phyloP scores from a whole-genome alignment of 1,140 invertebrate genomes.

The Euglossa dilemma region DNA sequence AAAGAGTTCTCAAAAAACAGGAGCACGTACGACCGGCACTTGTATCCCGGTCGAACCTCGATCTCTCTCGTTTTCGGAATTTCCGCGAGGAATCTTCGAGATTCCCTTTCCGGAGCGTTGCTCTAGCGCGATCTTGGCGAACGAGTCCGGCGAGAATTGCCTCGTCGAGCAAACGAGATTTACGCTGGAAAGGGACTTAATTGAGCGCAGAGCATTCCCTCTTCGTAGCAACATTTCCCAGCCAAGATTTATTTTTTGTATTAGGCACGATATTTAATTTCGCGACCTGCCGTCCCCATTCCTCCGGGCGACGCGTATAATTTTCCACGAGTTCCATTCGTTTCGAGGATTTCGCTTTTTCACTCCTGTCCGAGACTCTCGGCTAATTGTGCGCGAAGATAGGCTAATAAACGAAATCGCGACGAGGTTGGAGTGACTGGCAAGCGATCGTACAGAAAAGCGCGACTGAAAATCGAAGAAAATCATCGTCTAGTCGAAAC shows the following conservation, averaged over 20 bases:
- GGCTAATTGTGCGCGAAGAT: not conserved
- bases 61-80: not conserved
- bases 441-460: not conserved
- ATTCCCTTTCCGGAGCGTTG: constrained; percentile 14
- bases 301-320: not conserved
- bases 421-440: not conserved
- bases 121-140: constrained; percentile 29
- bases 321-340: not conserved
- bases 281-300: not conserved
- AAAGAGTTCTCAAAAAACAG: constrained; percentile 4
- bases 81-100: not conserved
- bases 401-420: not conserved
- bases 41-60: constrained; percentile 3
- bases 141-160: constrained; percentile 54
- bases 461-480: not conserved
- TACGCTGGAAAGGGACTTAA: constrained; percentile 45
- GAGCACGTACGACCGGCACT: constrained; percentile 27
- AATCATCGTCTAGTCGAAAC: not conserved
- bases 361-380: too few relatives aligned
- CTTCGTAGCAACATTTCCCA: constrained; percentile 46
- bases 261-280: constrained; percentile 33
- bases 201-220: constrained; percentile 14
- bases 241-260: constrained; percentile 35
- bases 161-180: constrained; percentile 44
- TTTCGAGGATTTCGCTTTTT: not conserved